Evolutionary conservation across 2,113 vertebrate species (phyloP).

Genomic region (Ivindomyrus marchei): DNA sequence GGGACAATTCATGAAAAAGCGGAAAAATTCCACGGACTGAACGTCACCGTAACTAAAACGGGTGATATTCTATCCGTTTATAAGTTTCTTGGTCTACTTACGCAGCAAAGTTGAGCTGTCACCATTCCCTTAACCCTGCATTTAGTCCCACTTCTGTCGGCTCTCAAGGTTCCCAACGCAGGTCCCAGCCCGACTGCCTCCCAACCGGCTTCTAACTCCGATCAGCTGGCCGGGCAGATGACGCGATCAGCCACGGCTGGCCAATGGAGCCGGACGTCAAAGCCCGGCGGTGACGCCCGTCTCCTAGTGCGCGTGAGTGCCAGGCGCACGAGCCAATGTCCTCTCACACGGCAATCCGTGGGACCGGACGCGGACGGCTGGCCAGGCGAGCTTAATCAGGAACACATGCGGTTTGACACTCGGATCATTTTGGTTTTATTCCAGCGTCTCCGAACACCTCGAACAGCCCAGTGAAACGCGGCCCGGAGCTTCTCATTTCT

Average conservation of each 20-base stretch:
- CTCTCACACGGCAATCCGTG: not conserved
- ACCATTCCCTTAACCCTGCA: not conserved
- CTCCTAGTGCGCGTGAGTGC: slow-evolving; percentile 37
- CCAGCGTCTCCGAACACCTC: not conserved
- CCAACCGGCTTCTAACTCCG: slow-evolving; percentile 76
- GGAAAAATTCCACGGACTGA: not conserved
- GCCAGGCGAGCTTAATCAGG: slow-evolving; percentile 21
- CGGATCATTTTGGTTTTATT: not conserved
- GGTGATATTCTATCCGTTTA: not conserved
- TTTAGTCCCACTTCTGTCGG: not conserved
- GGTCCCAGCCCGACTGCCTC: slow-evolving; percentile 25
- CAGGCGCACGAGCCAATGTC: slow-evolving; percentile 34
- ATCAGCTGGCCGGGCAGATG: slow-evolving; percentile 88
- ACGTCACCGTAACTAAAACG: not conserved
- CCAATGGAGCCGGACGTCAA: slow-evolving; percentile 59
- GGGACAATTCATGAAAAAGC: slow-evolving; percentile 19
- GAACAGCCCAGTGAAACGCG: not conserved
- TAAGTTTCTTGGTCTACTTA: slow-evolving; percentile 7
- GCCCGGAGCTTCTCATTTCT: not conserved
- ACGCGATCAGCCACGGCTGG: slow-evolving; percentile 62
- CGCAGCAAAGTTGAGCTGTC: not conserved
- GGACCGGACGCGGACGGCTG: not conserved
- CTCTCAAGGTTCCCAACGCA: not conserved
- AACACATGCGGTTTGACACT: not conserved
- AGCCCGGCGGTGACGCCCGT: slow-evolving; percentile 42